A percentile compares a stretch with the other conserved stretches of the same genome.
Conservation (phyloP, 2,797 vertebrate species). For the Acanthopagrus latus region DNA sequence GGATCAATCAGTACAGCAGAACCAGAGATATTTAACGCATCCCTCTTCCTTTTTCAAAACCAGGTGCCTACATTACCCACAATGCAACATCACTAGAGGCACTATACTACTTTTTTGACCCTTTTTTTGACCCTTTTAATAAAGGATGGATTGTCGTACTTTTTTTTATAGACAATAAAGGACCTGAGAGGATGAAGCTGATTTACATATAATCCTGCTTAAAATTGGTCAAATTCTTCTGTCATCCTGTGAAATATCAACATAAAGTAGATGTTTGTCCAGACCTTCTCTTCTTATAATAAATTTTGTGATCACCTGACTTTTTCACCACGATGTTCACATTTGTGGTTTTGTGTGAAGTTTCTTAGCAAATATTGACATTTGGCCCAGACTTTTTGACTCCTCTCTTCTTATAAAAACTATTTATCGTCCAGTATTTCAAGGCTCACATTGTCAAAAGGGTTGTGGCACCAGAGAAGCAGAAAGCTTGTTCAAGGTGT, state of each 20-base stretch:
- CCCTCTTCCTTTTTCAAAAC: too few species aligned
- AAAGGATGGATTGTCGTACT: too few species aligned
- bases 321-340: neutral
- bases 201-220: neutral
- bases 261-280: neutral
- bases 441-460: neutral
- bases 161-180: too few species aligned
- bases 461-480: slow-evolving; percentile 7
- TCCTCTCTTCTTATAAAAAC: neutral
- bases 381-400: neutral
- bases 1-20: too few species aligned
- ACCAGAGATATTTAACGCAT: too few species aligned
- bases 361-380: neutral
- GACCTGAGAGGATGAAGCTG: neutral
- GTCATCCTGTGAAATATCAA: neutral
- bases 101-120: too few species aligned
- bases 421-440: neutral
- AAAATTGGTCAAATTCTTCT: neutral
- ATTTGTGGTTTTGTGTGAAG: neutral
- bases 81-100: too few species aligned
- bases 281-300: neutral
- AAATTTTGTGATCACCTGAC: neutral
- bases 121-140: too few species aligned
- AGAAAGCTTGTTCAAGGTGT: slow-evolving; percentile 7
- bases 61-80: too few species aligned